These are phyloP conservation scores for Nephrotoma appendiculata DNA, from an alignment of 2,888 invertebrate species.

Conservation along the genomic window DNA sequence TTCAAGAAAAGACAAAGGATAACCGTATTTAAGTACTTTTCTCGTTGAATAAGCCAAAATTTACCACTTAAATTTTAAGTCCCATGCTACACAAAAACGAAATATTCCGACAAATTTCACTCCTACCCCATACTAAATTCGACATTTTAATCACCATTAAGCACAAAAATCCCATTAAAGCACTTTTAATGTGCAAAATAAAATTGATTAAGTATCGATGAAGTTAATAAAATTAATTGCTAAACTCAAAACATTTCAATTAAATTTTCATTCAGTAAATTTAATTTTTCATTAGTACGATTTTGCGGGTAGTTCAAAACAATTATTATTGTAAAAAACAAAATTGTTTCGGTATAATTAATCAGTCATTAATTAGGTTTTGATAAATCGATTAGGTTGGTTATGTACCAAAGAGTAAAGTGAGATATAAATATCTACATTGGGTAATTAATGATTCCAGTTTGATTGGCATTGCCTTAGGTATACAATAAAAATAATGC, in stretches of 20 bases:
- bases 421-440: not conserved
- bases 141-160: too few species aligned
- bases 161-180: too few species aligned
- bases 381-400: not conserved
- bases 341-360: not conserved
- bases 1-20: too few species aligned
- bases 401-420: not conserved
- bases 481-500: not conserved
- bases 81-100: too few species aligned
- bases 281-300: not conserved
- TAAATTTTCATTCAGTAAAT: not conserved
- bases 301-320: not conserved
- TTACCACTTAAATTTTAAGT: too few species aligned
- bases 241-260: not conserved
- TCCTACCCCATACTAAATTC: too few species aligned
- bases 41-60: too few species aligned
- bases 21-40: too few species aligned
- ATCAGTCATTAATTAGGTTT: not conserved
- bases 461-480: not conserved
- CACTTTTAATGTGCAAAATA: not conserved
- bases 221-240: not conserved
- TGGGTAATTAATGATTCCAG: not conserved
- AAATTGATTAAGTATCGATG: not conserved
- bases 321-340: not conserved
- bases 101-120: too few species aligned